These are phyloP conservation scores for Hemiscyllium ocellatum DNA, from an alignment of 2,113 vertebrate species.

Conservation along the genomic window DNA sequence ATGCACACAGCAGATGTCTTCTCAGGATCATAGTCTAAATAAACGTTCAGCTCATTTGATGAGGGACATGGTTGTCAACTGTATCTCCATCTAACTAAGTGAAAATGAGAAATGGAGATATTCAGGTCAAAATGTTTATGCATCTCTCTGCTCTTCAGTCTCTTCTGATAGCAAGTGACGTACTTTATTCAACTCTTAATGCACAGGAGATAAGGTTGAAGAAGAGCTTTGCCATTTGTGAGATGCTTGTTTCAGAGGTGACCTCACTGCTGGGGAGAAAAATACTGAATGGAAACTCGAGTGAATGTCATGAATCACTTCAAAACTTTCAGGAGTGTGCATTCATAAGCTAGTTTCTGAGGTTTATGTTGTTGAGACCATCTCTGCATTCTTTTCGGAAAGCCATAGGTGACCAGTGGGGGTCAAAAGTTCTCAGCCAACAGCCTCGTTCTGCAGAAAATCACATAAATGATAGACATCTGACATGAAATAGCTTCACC, in stretches of 20 bases:
- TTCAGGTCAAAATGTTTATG: neutral
- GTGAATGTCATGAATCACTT: too few species aligned
- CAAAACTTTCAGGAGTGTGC: neutral
- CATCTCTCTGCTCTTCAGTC: neutral
- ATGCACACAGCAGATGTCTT: neutral
- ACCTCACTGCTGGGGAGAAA: neutral
- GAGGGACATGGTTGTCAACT: neutral
- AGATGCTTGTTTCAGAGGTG: neutral
- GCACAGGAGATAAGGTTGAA: neutral
- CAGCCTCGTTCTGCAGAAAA: neutral
- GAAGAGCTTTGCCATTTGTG: neutral
- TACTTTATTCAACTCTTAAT: neutral
- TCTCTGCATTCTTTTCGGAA: neutral
- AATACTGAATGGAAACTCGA: neutral
- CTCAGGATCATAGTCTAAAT: neutral
- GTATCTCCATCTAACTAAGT: neutral
- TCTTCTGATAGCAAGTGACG: neutral
- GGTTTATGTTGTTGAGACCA: neutral
- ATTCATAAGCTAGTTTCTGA: neutral
- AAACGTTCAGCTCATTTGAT: neutral
- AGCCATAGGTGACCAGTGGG: neutral
- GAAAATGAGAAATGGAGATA: neutral
- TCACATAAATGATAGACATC: neutral
- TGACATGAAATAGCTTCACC: neutral
- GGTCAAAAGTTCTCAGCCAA: neutral